phyloP scores from a whole-genome alignment of 2,113 vertebrate genomes.

The Phyllopteryx taeniolatus region DNA sequence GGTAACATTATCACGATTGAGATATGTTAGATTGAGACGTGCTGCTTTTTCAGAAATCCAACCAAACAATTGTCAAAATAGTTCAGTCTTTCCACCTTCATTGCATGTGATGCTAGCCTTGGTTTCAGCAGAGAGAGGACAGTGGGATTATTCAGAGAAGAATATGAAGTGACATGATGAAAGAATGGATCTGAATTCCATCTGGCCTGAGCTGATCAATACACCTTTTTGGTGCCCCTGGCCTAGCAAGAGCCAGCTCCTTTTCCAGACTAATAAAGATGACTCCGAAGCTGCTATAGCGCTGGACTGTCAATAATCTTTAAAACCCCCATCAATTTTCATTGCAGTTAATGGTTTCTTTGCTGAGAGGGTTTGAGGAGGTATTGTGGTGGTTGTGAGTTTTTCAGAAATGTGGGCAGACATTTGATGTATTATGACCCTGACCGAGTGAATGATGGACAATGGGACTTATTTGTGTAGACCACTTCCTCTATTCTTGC shows the following conservation, averaged over 20 bases:
- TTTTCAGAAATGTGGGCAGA: constrained; percentile 16
- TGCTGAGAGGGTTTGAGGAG: constrained; percentile 31
- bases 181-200: constrained; percentile 49
- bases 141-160: background rate
- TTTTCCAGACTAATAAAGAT: constrained; percentile 65
- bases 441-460: background rate
- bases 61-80: too few relatives aligned
- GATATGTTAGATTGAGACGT: too few relatives aligned
- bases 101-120: too few relatives aligned
- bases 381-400: background rate
- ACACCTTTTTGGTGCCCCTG: constrained; percentile 50
- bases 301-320: constrained; percentile 56
- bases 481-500: background rate
- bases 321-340: constrained; percentile 65
- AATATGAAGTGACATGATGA: constrained; percentile 46
- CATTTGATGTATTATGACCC: constrained; percentile 21
- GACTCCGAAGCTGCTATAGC: constrained; percentile 44
- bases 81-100: too few relatives aligned
- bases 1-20: too few relatives aligned
- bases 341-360: constrained; percentile 64
- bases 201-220: constrained; percentile 63
- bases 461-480: background rate
- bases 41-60: too few relatives aligned
- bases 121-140: too few relatives aligned
- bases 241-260: constrained; percentile 33